Evolutionary conservation across 2,113 vertebrate species (phyloP), one percentile per base, ranked within the genome.

Genomic region (Salvator merianae): DNA sequence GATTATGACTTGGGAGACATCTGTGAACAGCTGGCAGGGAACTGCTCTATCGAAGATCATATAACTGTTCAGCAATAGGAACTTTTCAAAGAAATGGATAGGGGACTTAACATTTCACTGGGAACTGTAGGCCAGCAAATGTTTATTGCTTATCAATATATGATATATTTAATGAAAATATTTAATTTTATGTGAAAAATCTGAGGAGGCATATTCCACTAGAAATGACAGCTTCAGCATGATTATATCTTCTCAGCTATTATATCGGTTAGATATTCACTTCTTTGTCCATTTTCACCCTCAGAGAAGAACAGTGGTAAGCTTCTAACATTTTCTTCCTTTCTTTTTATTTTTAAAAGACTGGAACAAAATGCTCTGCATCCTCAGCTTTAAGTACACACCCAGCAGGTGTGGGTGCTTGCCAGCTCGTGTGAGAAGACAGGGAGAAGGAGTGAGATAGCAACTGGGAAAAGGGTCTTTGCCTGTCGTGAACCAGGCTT

Each of bases 1-100:
- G 76, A 68, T 43, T 85, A 91, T 79, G 87, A 26, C 75, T 74
- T 62, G 74, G 71, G 47, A 69, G 8, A 26, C 26, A 71, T 81
- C 79, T 81, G 79, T 53, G 79, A 81, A 32, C 79, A 81, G 79
- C 66, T 81, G 47, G 79, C 18, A 28, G 69, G 79, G 47, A 70
- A 71, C 13, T 65, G 36, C 36, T 79, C 28, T 47, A 71, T 32
- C 79, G 70, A 70, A 55, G 79, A 81, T 81, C 79, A 81, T 3
- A 14, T 68, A 55, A 32, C 79, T 71, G 68, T 68, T 7, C 70
- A 70, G 47, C 30, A 55, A 81, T 20, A 81, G 66, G 68, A 71
- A 24, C 53, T 70, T 81, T 36, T 71, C 79, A 81, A 36, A 55
- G 68, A 81, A 55, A 81, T 55, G 55, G 28, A 47, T 55, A 81